Evolutionary conservation across 64 coral and sea anemone species (phyloP), one percentile per base, ranked within the genome.

Genomic region (Actinia tenebrosa): DNA sequence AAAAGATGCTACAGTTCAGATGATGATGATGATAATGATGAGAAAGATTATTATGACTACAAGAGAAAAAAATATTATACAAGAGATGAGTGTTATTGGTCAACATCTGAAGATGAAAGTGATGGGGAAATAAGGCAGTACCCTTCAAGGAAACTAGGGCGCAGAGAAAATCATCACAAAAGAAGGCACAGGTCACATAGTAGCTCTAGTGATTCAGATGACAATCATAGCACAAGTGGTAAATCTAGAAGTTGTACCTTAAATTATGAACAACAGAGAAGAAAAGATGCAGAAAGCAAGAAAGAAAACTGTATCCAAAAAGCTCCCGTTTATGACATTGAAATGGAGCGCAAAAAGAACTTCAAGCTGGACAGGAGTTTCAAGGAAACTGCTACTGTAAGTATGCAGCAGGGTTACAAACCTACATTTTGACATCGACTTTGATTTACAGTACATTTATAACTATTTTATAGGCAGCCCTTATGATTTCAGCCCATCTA

Each of bases 261-360:
- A 6, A 56, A 52, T 83, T 18, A 89, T 72, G 15, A 80, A 64
- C 16, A 61, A 46, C 54, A 82, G 77, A 78, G 50, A 4, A 26
- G 62, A 47, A 46, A 58, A 52, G 27, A 63, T 18, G 63, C 77
- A 58, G 42, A 82, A 82, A 71, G 60, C 16, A 44, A 56, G n/a
- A 54, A 81, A 64, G 50, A 82, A 60, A n/a, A 72, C 1, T 53
- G 61, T 45, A 79, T 2, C 27, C 7, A 75, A 37, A 11, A 77
- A 7, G 87, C 78, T 83, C 25, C 42, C 37, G 52, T 79, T 58
- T 88, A 84, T 86, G 88, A 98, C 64, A 89, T 98, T 98, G 95
- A 98, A 71, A 86, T 88, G 53, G 92, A 94, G 87, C 93, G 95
- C 44, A 98, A 98, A 42, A 61, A 90, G 58, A 93, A 72, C 6